Conservation (phyloP, 2,113 vertebrate species). For the Salminus brasiliensis region DNA sequence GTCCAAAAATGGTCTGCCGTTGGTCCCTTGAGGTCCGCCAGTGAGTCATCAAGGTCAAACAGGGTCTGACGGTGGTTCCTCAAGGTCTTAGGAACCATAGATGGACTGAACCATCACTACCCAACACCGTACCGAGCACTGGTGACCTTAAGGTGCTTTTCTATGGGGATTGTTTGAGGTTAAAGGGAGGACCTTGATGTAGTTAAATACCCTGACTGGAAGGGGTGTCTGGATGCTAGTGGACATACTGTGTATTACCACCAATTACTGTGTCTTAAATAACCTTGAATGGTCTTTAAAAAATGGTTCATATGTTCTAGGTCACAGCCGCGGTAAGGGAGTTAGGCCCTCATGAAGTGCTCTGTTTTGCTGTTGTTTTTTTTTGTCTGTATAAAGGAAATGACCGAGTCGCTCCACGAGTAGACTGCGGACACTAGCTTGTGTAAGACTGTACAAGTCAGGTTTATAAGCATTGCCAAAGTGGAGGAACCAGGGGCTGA, state of each 20-base stretch:
- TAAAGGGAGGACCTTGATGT: no score
- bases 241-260: not conserved
- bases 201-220: no score
- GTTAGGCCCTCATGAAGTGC: not conserved
- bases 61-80: no score
- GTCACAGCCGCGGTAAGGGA: not conserved
- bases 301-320: not conserved
- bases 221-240: not conserved
- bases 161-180: not conserved
- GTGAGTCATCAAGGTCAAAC: no score
- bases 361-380: no score
- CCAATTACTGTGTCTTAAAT: not conserved
- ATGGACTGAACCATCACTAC: no score
- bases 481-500: not conserved
- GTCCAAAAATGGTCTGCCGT: no score
- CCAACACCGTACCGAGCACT: no score
- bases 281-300: not conserved
- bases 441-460: not conserved
- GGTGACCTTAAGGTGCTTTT: no score
- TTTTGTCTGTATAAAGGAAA: not conserved
- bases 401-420: not conserved
- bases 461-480: constrained; percentile 54
- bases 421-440: not conserved
- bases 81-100: no score
- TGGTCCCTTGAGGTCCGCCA: no score